Conservation (phyloP, 2,113 vertebrate genomes). For the Colaptes auratus region DNA sequence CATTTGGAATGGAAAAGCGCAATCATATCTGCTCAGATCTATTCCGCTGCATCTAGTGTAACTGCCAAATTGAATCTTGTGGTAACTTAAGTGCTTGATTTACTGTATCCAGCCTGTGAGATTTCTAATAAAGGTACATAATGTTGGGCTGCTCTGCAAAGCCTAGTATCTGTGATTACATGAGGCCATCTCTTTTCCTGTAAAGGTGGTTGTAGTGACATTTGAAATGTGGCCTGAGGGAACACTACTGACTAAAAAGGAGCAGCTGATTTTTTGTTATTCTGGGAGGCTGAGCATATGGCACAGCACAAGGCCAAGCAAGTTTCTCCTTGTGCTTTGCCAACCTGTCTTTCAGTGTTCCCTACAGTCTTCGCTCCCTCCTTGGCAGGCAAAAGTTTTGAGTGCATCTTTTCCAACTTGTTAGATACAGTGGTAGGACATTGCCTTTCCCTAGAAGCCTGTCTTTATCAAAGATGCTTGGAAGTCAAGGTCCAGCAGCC, state of each 20-base stretch:
- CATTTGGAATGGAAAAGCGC: not conserved
- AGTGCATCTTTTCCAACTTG: not conserved
- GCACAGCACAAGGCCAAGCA: slow-evolving; percentile 19
- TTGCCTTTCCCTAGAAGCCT: not conserved
- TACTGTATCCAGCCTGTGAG: not conserved
- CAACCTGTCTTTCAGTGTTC: not conserved
- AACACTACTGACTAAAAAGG: not conserved
- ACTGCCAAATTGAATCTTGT: not conserved
- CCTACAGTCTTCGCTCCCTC: not conserved
- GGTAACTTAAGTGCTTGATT: not conserved
- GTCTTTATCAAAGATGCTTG: not conserved
- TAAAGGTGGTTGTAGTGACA: not conserved
- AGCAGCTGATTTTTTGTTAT: slow-evolving; percentile 54
- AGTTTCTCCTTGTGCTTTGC: slow-evolving; percentile 12
- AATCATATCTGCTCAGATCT: not conserved
- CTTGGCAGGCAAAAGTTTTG: not conserved
- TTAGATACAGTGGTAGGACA: not conserved
- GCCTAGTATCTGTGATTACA: not conserved
- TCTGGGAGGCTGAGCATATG: slow-evolving; percentile 54
- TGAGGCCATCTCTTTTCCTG: not conserved
- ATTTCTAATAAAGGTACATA: not conserved
- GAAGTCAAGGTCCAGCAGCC: not conserved
- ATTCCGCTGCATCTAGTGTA: not conserved
- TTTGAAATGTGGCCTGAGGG: slow-evolving; percentile 10
- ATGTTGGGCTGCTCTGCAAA: not conserved